Evolutionary conservation across 1,140 invertebrate species (phyloP).

Genomic region (Streblospio benedicti): DNA sequence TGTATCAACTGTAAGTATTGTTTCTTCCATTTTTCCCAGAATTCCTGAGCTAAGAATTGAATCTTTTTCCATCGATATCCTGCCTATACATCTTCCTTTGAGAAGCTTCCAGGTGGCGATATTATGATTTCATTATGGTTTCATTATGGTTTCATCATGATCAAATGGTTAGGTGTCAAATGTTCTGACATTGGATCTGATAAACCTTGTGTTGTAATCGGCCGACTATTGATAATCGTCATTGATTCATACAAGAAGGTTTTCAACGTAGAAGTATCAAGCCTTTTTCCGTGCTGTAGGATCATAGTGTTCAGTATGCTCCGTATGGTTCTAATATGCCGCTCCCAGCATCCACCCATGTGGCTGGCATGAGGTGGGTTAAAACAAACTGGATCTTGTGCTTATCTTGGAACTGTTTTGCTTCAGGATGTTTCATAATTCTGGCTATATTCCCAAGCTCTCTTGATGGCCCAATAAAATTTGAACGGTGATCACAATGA

Average conservation of each 20-base stretch:
- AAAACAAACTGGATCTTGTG: too few relatives aligned
- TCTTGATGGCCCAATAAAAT: constrained; percentile 6
- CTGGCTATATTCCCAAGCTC: too few relatives aligned
- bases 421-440: too few relatives aligned
- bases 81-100: constrained; percentile 8
- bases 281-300: neutral
- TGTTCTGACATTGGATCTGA: constrained; percentile 18
- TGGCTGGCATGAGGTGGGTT: constrained; percentile 14
- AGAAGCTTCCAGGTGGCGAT: constrained; percentile 7
- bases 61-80: constrained; percentile 20
- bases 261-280: constrained; percentile 7
- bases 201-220: constrained; percentile 11
- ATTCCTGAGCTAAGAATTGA: constrained; percentile 22
- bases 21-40: constrained; percentile 23
- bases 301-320: constrained; percentile 26
- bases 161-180: constrained; percentile 18
- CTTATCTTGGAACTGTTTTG: too few relatives aligned
- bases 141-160: constrained; percentile 14
- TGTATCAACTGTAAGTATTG: constrained; percentile 22
- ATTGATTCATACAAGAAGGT: constrained; percentile 25
- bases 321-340: constrained; percentile 24
- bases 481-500: constrained; percentile 1
- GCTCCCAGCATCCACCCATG: constrained; percentile 21
- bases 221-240: constrained; percentile 19
- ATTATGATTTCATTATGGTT: neutral